These are phyloP conservation scores for Montipora foliosa DNA, from an alignment of 64 coral and sea anemone species.

Conservation along the genomic window DNA sequence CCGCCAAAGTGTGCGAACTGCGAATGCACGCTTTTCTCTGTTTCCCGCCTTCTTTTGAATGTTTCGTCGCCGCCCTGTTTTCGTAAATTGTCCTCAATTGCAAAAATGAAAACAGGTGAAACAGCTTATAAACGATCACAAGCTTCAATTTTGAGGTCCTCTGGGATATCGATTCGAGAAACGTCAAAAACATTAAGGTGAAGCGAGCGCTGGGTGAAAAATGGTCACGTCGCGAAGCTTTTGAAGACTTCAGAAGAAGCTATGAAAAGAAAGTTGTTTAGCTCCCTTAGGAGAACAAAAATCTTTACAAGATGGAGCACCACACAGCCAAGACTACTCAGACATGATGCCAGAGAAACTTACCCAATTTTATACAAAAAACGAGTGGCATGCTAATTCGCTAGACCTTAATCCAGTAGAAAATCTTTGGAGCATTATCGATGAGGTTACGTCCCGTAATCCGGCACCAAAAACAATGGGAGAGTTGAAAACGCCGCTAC, in stretches of 20 bases:
- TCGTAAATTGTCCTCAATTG: too few species aligned
- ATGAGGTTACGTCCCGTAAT: conserved; percentile 27
- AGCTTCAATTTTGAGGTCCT: too few species aligned
- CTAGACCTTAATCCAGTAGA: conserved; percentile 17
- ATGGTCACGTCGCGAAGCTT: neutral
- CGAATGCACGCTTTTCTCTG: neutral
- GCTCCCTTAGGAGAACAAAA: neutral
- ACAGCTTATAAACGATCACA: too few species aligned
- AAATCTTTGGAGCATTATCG: conserved; percentile 33
- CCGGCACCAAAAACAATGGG: neutral
- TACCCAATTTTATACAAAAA: conserved; percentile 19
- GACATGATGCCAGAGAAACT: conserved; percentile 20
- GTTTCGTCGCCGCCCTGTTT: too few species aligned
- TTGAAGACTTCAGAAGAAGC: conserved; percentile 1
- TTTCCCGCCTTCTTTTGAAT: too few species aligned
- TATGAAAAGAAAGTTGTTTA: conserved; percentile 30
- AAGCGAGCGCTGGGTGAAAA: neutral
- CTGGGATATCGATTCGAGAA: too few species aligned
- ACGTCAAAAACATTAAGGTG: too few species aligned
- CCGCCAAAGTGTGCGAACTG: too few species aligned
- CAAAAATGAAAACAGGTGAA: too few species aligned
- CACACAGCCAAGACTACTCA: conserved; percentile 28
- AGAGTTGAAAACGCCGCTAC: neutral
- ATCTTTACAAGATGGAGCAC: conserved; percentile 15
- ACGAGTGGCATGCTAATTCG: conserved; percentile 10